Percentiles rank a stretch among this genome's conserved stretches.
Conservation (phyloP, 2,113 vertebrate genomes). For the Phrynosoma platyrhinos region DNA sequence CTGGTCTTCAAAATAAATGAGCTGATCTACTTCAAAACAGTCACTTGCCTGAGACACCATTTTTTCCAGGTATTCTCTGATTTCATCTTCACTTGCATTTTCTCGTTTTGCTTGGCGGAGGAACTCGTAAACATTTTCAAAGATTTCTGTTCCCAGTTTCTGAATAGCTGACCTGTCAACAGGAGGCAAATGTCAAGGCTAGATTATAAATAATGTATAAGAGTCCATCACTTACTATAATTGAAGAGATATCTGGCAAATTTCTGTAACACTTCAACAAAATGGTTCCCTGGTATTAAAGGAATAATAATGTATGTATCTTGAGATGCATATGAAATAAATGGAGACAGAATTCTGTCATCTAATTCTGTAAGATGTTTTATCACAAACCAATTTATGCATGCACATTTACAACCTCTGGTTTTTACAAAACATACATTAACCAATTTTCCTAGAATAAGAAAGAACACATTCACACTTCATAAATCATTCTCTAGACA, state of each 20-base stretch:
- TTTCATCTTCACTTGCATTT: slow-evolving; percentile 70
- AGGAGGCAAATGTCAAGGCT: neutral
- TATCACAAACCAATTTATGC: neutral
- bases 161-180: slow-evolving; percentile 75
- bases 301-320: neutral
- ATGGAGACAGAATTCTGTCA: neutral
- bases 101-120: slow-evolving; percentile 76
- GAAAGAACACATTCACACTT: slow-evolving; percentile 18
- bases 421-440: neutral
- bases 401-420: neutral
- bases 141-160: slow-evolving; percentile 78
- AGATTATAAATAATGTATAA: slow-evolving; percentile 10
- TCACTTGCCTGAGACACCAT: slow-evolving; percentile 73
- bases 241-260: slow-evolving; percentile 3
- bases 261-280: neutral
- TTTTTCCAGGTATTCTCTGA: slow-evolving; percentile 67
- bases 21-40: slow-evolving; percentile 85
- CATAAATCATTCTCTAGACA: slow-evolving; percentile 23
- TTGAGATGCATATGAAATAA: neutral
- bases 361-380: neutral
- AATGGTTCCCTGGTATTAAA: slow-evolving; percentile 16
- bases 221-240: neutral
- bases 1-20: slow-evolving; percentile 86
- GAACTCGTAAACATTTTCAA: slow-evolving; percentile 79
- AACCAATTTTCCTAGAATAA: neutral